phyloP scores from a whole-genome alignment of 2,888 invertebrate species.

The Alitta virens region DNA sequence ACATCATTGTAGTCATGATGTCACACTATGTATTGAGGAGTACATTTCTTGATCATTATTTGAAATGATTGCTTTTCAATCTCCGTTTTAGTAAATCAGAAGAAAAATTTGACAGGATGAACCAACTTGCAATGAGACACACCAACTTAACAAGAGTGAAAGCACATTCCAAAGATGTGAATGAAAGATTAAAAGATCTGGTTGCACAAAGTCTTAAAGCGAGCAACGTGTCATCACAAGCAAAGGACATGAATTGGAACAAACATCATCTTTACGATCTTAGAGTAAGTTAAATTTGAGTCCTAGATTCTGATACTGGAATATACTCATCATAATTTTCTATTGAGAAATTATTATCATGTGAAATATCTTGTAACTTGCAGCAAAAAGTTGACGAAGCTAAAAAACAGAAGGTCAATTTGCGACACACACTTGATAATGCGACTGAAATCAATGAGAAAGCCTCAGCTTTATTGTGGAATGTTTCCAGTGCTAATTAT shows the following conservation, averaged over 20 bases:
- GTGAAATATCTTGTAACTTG: neutral
- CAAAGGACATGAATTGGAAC: slow-evolving; percentile 7
- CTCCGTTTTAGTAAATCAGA: neutral
- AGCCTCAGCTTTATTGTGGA: slow-evolving; percentile 16
- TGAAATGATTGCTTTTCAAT: too few species aligned
- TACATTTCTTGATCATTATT: too few species aligned
- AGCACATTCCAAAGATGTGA: neutral
- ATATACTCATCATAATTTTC: too few species aligned
- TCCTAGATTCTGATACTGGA: too few species aligned
- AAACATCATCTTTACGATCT: slow-evolving; percentile 2
- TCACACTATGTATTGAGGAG: too few species aligned
- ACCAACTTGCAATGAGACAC: neutral
- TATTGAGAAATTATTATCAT: neutral
- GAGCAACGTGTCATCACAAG: neutral
- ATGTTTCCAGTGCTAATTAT: slow-evolving; percentile 18
- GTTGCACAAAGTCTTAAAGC: neutral
- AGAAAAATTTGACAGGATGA: neutral
- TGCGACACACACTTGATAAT: neutral
- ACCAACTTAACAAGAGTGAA: slow-evolving; percentile 1
- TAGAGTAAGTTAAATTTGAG: neutral
- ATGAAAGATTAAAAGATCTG: neutral
- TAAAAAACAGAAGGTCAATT: neutral
- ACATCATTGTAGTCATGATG: too few species aligned
- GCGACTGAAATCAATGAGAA: slow-evolving; percentile 10
- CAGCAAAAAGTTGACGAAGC: too few species aligned